phyloP scores from a whole-genome alignment of 2,797 vertebrate genomes.

The Mus minutoides region DNA sequence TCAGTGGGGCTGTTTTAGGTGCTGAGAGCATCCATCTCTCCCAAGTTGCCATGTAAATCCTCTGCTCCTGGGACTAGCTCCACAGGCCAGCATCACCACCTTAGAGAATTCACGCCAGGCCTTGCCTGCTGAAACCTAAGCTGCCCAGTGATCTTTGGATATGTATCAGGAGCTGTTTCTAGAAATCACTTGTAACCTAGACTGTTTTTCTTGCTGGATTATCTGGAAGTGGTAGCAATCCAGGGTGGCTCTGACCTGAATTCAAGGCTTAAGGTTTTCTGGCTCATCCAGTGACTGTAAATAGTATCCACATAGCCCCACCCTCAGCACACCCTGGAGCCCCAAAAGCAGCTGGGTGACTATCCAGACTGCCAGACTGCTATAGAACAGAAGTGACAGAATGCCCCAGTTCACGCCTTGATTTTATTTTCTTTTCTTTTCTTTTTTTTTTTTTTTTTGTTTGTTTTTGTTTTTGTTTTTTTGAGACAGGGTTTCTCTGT shows the following conservation, averaged over 20 bases:
- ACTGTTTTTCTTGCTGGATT: slow-evolving; percentile 2
- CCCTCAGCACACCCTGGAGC: neutral
- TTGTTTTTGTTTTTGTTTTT: too few relatives aligned
- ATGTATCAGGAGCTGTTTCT: neutral
- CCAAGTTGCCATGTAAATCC: neutral
- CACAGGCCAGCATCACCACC: neutral
- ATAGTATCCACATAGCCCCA: neutral
- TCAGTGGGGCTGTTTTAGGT: neutral
- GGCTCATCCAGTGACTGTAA: neutral
- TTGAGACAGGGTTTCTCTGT: too few relatives aligned
- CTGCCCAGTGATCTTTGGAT: neutral
- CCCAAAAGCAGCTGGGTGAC: neutral
- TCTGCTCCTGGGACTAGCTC: neutral
- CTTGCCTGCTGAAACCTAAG: neutral
- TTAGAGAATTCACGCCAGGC: neutral
- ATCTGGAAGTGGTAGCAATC: neutral
- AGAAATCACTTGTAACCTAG: neutral
- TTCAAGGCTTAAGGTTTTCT: neutral
- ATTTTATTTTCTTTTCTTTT: neutral
- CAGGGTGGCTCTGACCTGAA: neutral
- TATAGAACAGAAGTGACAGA: neutral
- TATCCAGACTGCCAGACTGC: neutral
- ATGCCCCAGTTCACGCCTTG: neutral
- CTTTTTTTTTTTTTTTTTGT: too few relatives aligned
- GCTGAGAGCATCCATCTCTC: neutral